Percentiles rank a stretch among this genome's conserved stretches.
These are phyloP conservation scores for Globodera ellingtonae DNA, from an alignment of 1,140 invertebrate species.

Conservation along the genomic window DNA sequence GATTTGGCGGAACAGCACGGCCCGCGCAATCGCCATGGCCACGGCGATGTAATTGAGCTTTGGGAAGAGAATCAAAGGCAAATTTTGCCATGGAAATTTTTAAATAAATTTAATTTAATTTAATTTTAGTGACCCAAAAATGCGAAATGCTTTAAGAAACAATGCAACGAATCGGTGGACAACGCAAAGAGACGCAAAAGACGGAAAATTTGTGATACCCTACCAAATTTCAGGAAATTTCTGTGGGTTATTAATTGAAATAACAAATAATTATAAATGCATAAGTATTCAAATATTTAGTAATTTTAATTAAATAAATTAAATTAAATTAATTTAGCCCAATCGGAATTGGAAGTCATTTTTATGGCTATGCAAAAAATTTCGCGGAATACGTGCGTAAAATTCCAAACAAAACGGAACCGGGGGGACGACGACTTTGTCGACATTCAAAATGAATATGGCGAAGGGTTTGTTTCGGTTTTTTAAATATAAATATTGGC, in stretches of 20 bases:
- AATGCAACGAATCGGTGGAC: constrained; percentile 28
- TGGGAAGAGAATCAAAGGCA: constrained; percentile 1
- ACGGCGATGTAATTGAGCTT: not conserved
- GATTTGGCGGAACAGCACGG: constrained; percentile 6
- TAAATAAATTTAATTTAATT: not conserved
- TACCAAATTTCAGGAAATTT: constrained; percentile 36
- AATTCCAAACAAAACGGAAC: constrained; percentile 29
- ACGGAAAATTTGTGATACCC: constrained; percentile 30
- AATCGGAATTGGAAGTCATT: not conserved
- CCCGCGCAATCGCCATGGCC: not conserved
- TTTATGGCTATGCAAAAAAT: not conserved
- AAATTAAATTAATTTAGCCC: constrained; percentile 6
- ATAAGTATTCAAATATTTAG: not conserved
- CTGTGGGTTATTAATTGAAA: not conserved
- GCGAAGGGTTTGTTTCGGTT: constrained; percentile 20
- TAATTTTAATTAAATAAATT: not conserved
- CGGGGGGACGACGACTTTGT: constrained; percentile 29
- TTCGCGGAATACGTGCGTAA: constrained; percentile 24
- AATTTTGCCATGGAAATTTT: not conserved
- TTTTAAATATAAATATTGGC: too few relatives aligned
- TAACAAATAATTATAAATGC: not conserved
- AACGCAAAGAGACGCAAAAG: constrained; percentile 18
- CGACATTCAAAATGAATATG: constrained; percentile 32
- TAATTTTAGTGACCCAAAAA: constrained; percentile 6
- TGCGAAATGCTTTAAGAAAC: constrained; percentile 28